A percentile compares a stretch with the other conserved stretches of the same genome.
Conservation (phyloP, 2,113 vertebrate species). For the Cephalopholis sonnerati region DNA sequence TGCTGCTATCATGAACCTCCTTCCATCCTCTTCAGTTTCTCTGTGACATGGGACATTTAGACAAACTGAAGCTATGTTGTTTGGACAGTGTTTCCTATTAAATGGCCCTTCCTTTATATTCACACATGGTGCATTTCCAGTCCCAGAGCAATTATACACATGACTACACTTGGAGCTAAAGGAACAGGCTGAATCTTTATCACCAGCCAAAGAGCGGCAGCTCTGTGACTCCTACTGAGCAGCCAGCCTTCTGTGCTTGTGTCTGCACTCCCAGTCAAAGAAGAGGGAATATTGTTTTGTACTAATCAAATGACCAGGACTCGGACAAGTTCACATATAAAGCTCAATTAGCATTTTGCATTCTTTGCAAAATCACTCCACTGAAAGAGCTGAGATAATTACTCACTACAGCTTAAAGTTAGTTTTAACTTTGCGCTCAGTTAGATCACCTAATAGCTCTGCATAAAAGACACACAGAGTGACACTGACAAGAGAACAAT, state of each 20-base stretch:
- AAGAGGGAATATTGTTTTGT: constrained; percentile 75
- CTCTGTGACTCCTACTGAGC: constrained; percentile 67
- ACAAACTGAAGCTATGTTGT: constrained; percentile 77
- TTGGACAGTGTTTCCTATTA: constrained; percentile 82
- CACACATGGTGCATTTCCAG: constrained; percentile 83
- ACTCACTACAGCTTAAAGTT: constrained; percentile 44
- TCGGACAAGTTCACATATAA: constrained; percentile 39
- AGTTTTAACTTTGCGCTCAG: constrained; percentile 30
- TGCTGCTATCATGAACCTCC: constrained; percentile 49
- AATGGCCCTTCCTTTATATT: constrained; percentile 81
- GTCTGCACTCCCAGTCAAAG: constrained; percentile 80
- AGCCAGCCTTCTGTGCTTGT: constrained; percentile 63
- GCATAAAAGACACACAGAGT: constrained; percentile 24
- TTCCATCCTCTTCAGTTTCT: constrained; percentile 66
- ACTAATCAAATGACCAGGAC: constrained; percentile 75
- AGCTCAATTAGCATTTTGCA: constrained; percentile 65
- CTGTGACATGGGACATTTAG: constrained; percentile 75
- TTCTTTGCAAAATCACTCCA: constrained; percentile 59
- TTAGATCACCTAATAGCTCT: constrained; percentile 18
- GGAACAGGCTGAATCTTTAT: constrained; percentile 82
- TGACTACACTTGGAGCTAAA: constrained; percentile 84
- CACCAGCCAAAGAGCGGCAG: constrained; percentile 77
- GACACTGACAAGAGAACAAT: constrained; percentile 32
- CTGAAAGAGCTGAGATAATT: constrained; percentile 45
- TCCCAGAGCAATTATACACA: constrained; percentile 85